Base-by-base conservation (phyloP, 2,888 invertebrate species). In the Hirtodrosophila trivittata region DNA sequence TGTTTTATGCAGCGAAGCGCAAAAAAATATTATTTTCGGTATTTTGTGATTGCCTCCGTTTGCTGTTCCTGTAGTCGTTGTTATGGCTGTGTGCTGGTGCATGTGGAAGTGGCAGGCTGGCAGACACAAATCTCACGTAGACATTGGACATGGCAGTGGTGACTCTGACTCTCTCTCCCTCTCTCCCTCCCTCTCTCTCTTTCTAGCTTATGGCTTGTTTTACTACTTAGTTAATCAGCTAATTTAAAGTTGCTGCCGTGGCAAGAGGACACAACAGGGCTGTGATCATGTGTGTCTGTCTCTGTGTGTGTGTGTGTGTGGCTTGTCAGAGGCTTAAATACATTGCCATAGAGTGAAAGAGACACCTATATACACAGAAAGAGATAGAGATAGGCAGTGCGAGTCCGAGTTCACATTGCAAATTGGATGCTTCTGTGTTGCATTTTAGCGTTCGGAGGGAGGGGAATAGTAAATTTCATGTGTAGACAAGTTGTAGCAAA, bases 151-250 rank as follows among this genome's bases (percentile, higher is more conserved):
- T 66, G 62, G 60, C 63, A 52, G 39, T 62, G 33, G 28, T 43
- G 32, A 46, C 39, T 59, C 58, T 49, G 26, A 41, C 35, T 49
- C 16, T 18, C 8, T 18, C 4, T 33, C 32, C 33, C 13, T 6
- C 30, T 37, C 28, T 39, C n/a, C 7, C 12, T 26, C 33, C n/a
- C 25, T 8, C 30, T 46, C 18, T 41, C 25, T 54, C 49, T 25
- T 47, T 57, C 57, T 56, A 62, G 77, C 82, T 72, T 72, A 77
- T 77, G 75, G 66, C 66, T 81, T 80, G 75, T 72, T 81, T 77
- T 75, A 75, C 85, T 77, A 75, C 72, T 84, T 81, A 84, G 85
- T 80, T 80, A 80, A 80, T 80, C 85, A 80, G 77, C 78, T 84
- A 80, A 80, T 80, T 80, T 80, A 84, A 84, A 84, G 75, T 77